These are phyloP conservation scores for human DNA, from an alignment of 2,113 vertebrate genomes.

Conservation along the genomic window DNA sequence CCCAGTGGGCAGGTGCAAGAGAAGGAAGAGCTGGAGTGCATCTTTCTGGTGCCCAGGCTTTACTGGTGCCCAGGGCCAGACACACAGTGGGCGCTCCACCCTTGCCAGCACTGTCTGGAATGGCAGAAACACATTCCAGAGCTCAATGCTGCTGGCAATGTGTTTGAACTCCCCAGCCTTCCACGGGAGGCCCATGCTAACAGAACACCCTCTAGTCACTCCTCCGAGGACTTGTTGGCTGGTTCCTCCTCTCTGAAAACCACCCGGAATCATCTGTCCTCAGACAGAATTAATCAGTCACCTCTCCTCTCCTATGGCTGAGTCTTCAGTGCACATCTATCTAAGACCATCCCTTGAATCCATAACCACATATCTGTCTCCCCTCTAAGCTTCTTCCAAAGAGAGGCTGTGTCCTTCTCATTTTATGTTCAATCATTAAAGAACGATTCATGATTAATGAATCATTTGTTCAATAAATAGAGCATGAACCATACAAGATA, in stretches of 20 bases:
- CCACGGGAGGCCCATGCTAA: accelerated
- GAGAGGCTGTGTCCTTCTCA: neutral
- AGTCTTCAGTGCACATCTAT: too few relatives aligned
- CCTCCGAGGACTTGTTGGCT: too few relatives aligned
- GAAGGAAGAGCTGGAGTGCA: too few relatives aligned
- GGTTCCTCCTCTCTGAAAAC: neutral
- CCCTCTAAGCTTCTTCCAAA: neutral
- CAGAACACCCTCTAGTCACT: accelerated
- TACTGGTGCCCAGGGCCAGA: neutral
- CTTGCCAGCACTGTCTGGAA: neutral
- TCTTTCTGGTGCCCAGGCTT: too few relatives aligned
- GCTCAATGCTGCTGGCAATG: neutral
- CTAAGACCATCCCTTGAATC: neutral
- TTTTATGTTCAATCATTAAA: neutral
- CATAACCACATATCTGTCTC: neutral
- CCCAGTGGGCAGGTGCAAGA: neutral
- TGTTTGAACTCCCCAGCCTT: too few relatives aligned
- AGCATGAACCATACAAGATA: neutral
- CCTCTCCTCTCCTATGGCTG: too few relatives aligned
- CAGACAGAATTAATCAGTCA: too few relatives aligned
- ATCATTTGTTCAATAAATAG: neutral
- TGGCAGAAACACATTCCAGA: neutral
- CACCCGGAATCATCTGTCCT: neutral
- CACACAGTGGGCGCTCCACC: neutral
- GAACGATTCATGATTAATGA: neutral